Evolutionary conservation across 2,888 invertebrate species (phyloP).

Genomic region (Meloe dianella): DNA sequence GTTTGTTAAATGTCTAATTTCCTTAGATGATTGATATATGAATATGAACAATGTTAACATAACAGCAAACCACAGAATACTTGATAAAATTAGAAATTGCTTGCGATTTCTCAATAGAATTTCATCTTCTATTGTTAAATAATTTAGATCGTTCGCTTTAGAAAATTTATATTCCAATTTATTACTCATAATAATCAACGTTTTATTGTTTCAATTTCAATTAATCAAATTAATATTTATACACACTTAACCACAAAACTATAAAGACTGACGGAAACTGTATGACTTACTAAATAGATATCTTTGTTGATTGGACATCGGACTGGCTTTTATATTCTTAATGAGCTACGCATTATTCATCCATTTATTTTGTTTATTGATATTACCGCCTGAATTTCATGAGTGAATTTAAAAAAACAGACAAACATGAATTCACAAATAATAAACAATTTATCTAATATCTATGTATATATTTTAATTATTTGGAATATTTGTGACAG

Average conservation of each 20-base stretch:
- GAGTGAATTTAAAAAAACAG: background rate
- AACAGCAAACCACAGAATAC: constrained; percentile 1
- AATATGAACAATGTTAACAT: constrained; percentile 14
- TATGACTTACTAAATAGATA: constrained; percentile 6
- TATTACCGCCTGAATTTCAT: background rate
- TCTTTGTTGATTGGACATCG: constrained; percentile 11
- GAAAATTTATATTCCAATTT: constrained; percentile 28
- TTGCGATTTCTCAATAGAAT: background rate
- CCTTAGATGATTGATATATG: constrained; percentile 12
- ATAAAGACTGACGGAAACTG: constrained; percentile 21
- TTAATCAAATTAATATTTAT: background rate
- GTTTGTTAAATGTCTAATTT: constrained; percentile 15
- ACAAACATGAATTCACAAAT: background rate
- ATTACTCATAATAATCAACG: constrained; percentile 25
- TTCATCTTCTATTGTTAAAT: background rate
- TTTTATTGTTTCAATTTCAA: background rate
- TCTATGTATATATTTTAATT: background rate
- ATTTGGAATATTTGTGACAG: no score
- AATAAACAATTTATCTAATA: background rate
- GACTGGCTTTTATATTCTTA: constrained; percentile 2
- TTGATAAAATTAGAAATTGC: background rate
- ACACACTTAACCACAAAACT: constrained; percentile 28
- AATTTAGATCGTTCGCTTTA: background rate
- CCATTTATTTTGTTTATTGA: background rate
- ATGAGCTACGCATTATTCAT: constrained; percentile 9